A percentile compares a stretch with the other conserved stretches of the same genome.
phyloP scores from a whole-genome alignment of 2,113 vertebrate genomes.

The Urocynchramus pylzowi region DNA sequence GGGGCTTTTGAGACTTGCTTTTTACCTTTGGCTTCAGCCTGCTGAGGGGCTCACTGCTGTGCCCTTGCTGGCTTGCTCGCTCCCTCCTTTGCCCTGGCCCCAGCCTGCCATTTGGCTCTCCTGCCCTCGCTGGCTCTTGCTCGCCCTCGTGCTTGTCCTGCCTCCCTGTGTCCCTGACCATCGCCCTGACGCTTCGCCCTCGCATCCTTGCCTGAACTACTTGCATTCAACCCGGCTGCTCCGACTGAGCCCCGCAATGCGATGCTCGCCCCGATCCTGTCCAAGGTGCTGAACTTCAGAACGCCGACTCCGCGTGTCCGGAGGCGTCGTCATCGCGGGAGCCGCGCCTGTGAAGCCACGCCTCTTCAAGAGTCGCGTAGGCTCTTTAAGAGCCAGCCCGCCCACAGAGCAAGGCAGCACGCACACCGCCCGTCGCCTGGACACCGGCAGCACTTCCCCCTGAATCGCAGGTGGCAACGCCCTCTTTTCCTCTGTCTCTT shows the following conservation, averaged over 20 bases:
- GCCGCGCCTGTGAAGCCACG: too few relatives aligned
- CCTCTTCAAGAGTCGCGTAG: too few relatives aligned
- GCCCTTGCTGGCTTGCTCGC: not conserved
- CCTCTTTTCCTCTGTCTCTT: not conserved
- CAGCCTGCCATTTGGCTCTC: not conserved
- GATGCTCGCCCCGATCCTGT: fast-evolving
- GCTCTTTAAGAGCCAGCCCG: not conserved
- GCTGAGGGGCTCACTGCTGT: not conserved
- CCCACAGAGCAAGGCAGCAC: not conserved
- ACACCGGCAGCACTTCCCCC: too few relatives aligned
- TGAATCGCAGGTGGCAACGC: not conserved
- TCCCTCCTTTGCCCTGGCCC: not conserved
- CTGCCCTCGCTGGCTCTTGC: not conserved
- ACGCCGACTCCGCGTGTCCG: fast-evolving
- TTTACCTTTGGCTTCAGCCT: not conserved
- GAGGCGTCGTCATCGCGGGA: fast-evolving
- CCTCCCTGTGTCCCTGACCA: not conserved
- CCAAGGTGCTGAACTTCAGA: too few relatives aligned
- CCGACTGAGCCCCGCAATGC: not conserved
- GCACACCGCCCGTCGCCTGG: not conserved
- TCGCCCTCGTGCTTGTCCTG: not conserved
- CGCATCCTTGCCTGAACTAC: not conserved
- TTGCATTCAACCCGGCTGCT: fast-evolving
- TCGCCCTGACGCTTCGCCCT: fast-evolving
- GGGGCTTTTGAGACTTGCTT: not conserved